Conservation (phyloP, 2,797 vertebrate genomes). For the Chrosomus eos region DNA sequence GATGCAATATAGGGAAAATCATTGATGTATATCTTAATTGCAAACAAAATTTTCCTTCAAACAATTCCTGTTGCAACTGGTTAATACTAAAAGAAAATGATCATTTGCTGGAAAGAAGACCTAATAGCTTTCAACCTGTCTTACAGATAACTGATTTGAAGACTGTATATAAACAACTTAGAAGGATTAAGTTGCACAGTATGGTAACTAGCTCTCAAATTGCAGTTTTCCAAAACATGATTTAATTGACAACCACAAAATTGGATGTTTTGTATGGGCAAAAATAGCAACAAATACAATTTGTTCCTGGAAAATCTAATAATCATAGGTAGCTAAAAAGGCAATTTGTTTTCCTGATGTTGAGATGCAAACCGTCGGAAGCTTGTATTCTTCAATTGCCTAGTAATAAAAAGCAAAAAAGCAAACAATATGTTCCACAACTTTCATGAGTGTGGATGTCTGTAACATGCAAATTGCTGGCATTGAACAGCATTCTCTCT, state of each 20-base stretch:
- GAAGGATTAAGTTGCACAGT: conserved; percentile 17
- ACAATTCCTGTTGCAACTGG: not conserved
- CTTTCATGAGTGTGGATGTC: not conserved
- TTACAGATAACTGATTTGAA: conserved; percentile 45
- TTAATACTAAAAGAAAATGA: conserved; percentile 8
- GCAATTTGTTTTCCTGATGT: not conserved
- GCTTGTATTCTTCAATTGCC: not conserved
- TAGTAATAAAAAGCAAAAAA: not conserved
- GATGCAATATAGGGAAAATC: not conserved
- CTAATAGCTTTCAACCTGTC: conserved; percentile 42
- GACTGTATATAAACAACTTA: not conserved
- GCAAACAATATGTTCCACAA: not conserved
- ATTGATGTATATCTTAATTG: not conserved
- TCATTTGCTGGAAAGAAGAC: conserved; percentile 35
- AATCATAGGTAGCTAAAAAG: not conserved
- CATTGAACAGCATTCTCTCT: not conserved
- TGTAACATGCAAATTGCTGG: not conserved
- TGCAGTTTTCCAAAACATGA: conserved; percentile 33
- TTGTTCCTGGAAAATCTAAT: conserved; percentile 5
- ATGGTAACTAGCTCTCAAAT: conserved; percentile 41
- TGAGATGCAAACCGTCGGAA: not conserved
- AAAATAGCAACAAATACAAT: conserved; percentile 39
- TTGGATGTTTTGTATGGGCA: not conserved
- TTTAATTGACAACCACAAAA: conserved; percentile 40
- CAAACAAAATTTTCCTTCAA: not conserved